A percentile compares a stretch with the other conserved stretches of the same genome.
Evolutionary conservation across 2,113 vertebrate species (phyloP).

Genomic region (Pygoscelis antarcticus): DNA sequence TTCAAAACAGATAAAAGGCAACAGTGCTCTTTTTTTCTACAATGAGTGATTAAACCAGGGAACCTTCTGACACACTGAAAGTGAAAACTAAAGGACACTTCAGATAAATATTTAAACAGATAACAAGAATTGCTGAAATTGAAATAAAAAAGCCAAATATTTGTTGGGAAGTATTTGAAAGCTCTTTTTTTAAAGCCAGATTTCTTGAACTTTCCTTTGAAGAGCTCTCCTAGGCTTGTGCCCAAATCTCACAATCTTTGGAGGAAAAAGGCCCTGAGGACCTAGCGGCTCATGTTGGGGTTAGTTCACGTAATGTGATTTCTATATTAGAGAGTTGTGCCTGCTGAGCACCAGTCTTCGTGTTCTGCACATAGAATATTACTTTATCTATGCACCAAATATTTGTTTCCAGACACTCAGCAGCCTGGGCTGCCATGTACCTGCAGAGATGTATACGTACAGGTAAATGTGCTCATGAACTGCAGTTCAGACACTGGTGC

Average conservation of each 20-base stretch:
- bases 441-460: too few species aligned
- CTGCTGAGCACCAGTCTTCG: not conserved
- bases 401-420: not conserved
- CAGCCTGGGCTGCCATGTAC: fast-evolving
- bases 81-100: not conserved
- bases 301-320: not conserved
- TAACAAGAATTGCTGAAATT: not conserved
- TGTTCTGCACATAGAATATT: not conserved
- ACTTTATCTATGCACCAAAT: not conserved
- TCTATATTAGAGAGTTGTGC: fast-evolving
- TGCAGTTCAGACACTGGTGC: not conserved
- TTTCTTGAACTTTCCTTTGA: not conserved
- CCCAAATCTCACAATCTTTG: not conserved
- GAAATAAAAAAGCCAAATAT: not conserved
- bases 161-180: not conserved
- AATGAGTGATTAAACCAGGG: not conserved
- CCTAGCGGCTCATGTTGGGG: fast-evolving
- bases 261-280: not conserved
- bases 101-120: not conserved
- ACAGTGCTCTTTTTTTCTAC: not conserved
- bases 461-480: not conserved
- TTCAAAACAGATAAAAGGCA: constrained; percentile 13
- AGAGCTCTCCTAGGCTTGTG: not conserved
- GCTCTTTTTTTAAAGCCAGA: not conserved
- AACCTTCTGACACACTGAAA: not conserved